These are phyloP conservation scores for Drosophila ochracea DNA, from an alignment of 2,888 invertebrate species.

Conservation along the genomic window DNA sequence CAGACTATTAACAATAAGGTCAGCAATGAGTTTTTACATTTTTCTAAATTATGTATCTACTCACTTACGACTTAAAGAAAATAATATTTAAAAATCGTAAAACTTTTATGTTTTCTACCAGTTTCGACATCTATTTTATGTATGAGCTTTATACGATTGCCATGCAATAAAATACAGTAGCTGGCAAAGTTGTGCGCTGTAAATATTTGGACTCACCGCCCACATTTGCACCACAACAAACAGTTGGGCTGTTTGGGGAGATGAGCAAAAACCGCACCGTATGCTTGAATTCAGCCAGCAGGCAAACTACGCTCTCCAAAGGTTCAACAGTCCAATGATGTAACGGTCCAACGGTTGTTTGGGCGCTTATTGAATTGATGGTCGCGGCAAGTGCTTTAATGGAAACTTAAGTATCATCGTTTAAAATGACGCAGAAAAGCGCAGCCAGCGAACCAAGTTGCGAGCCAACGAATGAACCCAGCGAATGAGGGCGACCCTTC, in stretches of 20 bases:
- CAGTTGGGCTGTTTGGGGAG: constrained; percentile 10
- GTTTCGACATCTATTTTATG: constrained; percentile 25
- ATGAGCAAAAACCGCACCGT: constrained; percentile 58
- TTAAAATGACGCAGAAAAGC: constrained; percentile 78
- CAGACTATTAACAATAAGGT: neutral
- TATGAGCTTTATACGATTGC: constrained; percentile 24
- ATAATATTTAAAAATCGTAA: constrained; percentile 6
- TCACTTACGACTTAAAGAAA: constrained; percentile 7
- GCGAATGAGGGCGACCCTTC: constrained; percentile 56
- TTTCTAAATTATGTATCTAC: neutral
- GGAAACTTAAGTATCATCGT: constrained; percentile 81
- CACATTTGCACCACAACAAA: constrained; percentile 19
- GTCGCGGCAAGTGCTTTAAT: constrained; percentile 77
- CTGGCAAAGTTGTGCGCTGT: constrained; percentile 64
- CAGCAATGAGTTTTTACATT: neutral
- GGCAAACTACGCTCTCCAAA: constrained; percentile 52
- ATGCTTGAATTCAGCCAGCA: constrained; percentile 62
- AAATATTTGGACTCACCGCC: constrained; percentile 64
- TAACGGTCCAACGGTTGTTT: constrained; percentile 19
- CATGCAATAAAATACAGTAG: constrained; percentile 49
- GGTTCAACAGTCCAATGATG: constrained; percentile 9
- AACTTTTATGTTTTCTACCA: constrained; percentile 1
- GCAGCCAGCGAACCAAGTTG: constrained; percentile 39
- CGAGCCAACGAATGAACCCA: constrained; percentile 16
- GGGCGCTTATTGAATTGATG: constrained; percentile 77